Evolutionary conservation across 35 echinoderm and acorn worm genomes (phyloP), one percentile per base, ranked within the genome.

Genomic region (Chiridota heheva): DNA sequence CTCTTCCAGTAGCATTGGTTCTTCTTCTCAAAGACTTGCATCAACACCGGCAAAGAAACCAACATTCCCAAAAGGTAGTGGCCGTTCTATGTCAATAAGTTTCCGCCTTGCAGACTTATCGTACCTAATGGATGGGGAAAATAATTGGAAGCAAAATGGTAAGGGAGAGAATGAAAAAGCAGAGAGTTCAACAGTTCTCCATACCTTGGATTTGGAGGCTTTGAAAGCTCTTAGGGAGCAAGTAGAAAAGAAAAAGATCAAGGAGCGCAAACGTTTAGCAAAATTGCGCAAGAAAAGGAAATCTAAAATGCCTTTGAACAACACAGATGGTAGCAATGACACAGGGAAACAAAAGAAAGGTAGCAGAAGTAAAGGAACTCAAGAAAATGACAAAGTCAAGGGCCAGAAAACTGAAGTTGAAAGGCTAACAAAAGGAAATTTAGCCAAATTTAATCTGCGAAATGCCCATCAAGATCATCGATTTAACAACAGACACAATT

Each of bases 91-190:
- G 76, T 96, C 92, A 1, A 81, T 82, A 17, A 87, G 88, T 25
- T 96, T 96, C 43, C 72, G 92, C 15, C 82, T 96, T 17, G 92
- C 82, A 16, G 92, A 96, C 53, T 96, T 96, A 44, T 96, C 92
- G 31, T 69, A 82, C 38, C 69, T 96, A 47, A 40, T 90, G 8
- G 66, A 72, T 18, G 25, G 31, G 26, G 65, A 83, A 7, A 20
- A 70, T 5, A 15, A 56, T 32, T 1, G 42, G 16, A 16, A 12
- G 10, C n/a, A n/a, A n/a, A n/a, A n/a, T n/a, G n/a, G n/a, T n/a
- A 45, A 30, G 6, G 53, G 18, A 40, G 67, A 72, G 5, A 28
- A 73, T 12, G 49, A 84, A 17, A 47, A 44, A 25, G 32, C 59
- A 24, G 78, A 70, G 37, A 44, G 43, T 4, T 26, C 27, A 7